Conservation (phyloP, 2,113 vertebrate genomes). For the Elachura formosa region DNA sequence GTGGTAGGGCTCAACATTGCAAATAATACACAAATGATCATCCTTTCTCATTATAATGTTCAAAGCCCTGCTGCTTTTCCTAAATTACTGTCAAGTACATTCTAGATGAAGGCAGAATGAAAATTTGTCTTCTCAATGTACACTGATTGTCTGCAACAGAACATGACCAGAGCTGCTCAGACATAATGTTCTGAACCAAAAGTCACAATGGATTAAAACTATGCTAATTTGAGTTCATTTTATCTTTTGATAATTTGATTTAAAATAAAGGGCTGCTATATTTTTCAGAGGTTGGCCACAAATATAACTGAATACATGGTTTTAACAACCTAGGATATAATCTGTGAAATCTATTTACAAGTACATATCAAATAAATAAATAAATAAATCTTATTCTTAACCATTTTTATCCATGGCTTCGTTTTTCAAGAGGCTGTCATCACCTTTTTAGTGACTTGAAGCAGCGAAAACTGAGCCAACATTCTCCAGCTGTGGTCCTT, state of each 20-base stretch:
- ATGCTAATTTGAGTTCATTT: not conserved
- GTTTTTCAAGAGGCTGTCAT: not conserved
- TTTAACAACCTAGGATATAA: not conserved
- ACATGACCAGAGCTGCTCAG: not conserved
- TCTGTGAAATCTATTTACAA: not conserved
- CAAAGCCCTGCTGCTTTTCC: slow-evolving; percentile 17
- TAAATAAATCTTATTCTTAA: not conserved
- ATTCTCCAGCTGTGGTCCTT: not conserved
- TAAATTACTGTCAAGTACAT: slow-evolving; percentile 14
- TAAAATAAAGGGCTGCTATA: not conserved
- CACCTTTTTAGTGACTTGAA: not conserved
- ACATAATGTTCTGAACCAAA: not conserved
- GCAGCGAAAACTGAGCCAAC: accelerated
- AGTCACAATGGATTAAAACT: not conserved
- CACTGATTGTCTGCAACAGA: not conserved
- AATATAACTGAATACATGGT: not conserved
- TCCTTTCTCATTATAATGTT: slow-evolving; percentile 30
- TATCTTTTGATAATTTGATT: not conserved
- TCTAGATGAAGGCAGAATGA: slow-evolving; percentile 3
- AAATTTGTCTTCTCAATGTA: not conserved
- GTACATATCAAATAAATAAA: not conserved
- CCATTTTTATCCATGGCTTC: not conserved
- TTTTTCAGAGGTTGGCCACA: not conserved
- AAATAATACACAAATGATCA: slow-evolving; percentile 10
- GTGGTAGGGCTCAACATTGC: not conserved